phyloP scores from a whole-genome alignment of 2,113 vertebrate species.

The Melanostigma gelatinosum region DNA sequence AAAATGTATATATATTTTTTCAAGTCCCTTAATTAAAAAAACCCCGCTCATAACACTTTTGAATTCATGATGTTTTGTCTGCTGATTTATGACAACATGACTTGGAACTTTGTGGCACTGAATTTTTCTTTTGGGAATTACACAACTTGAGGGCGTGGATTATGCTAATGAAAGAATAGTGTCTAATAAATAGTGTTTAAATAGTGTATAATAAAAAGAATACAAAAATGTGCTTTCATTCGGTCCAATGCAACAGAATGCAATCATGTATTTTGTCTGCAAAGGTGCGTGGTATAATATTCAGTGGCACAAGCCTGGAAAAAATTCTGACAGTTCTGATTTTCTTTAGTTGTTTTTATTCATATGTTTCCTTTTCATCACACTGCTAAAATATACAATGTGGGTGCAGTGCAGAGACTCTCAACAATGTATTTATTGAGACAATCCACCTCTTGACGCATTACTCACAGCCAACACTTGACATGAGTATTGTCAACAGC shows the following conservation, averaged over 20 bases:
- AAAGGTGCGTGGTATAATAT: not conserved
- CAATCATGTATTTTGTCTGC: not conserved
- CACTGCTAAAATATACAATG: constrained; percentile 17
- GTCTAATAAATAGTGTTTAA: too few relatives aligned
- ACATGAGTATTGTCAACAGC: constrained; percentile 47
- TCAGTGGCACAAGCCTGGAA: not conserved
- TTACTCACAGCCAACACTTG: constrained; percentile 50
- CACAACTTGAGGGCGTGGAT: not conserved
- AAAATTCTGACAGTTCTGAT: constrained; percentile 4
- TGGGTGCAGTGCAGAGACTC: constrained; percentile 8
- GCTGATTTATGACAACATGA: too few relatives aligned
- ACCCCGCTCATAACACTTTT: too few relatives aligned
- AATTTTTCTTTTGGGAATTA: not conserved
- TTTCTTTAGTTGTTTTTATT: not conserved
- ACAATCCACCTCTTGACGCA: constrained; percentile 39
- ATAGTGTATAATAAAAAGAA: not conserved
- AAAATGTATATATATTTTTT: too few relatives aligned
- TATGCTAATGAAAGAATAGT: too few relatives aligned
- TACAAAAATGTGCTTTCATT: not conserved
- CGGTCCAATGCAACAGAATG: not conserved
- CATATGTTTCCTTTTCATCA: not conserved
- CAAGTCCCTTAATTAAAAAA: too few relatives aligned
- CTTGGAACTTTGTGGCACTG: too few relatives aligned
- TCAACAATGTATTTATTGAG: constrained; percentile 43
- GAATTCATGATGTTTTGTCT: not conserved